Evolutionary conservation across 2,888 invertebrate species (phyloP).

Genomic region (Tryphoninae sp.): DNA sequence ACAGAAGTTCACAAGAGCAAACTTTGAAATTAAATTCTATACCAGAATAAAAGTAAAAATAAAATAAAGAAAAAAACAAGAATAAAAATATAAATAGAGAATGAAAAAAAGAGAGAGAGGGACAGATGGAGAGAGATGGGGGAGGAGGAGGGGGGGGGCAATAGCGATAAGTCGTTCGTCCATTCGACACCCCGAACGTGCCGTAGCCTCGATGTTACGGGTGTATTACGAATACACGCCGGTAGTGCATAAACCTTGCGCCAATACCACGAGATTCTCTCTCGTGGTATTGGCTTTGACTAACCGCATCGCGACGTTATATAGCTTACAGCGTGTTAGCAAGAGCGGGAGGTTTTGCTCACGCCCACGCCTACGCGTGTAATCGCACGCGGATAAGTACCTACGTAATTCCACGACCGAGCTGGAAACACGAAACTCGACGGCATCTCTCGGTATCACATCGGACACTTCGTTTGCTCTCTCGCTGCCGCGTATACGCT

Average conservation of each 20-base stretch:
- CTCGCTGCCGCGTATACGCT: background rate
- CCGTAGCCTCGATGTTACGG: conserved; percentile 45
- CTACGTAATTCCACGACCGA: conserved; percentile 53
- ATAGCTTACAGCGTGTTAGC: conserved; percentile 16
- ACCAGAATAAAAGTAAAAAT: too few species aligned
- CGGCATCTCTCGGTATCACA: conserved; percentile 36
- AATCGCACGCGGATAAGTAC: conserved; percentile 57
- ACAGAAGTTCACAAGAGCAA: too few species aligned
- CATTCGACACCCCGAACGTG: conserved; percentile 66
- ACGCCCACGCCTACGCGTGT: conserved; percentile 55
- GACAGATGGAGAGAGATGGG: background rate
- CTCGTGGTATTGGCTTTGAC: too few species aligned
- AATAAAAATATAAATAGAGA: too few species aligned
- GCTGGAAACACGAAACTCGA: conserved; percentile 56
- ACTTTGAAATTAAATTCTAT: too few species aligned
- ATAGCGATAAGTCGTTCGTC: conserved; percentile 55
- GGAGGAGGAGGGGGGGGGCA: conserved; percentile 16
- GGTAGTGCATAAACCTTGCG: conserved; percentile 11
- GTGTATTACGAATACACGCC: conserved; percentile 40
- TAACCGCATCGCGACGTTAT: conserved; percentile 37
- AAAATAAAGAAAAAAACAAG: too few species aligned
- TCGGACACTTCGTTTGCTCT: conserved; percentile 14
- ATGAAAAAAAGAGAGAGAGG: too few species aligned
- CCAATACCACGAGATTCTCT: conserved; percentile 13
- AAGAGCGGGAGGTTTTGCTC: conserved; percentile 22